These are phyloP conservation scores for Drosophila neotestacea DNA, from an alignment of 2,888 invertebrate genomes.

Conservation along the genomic window DNA sequence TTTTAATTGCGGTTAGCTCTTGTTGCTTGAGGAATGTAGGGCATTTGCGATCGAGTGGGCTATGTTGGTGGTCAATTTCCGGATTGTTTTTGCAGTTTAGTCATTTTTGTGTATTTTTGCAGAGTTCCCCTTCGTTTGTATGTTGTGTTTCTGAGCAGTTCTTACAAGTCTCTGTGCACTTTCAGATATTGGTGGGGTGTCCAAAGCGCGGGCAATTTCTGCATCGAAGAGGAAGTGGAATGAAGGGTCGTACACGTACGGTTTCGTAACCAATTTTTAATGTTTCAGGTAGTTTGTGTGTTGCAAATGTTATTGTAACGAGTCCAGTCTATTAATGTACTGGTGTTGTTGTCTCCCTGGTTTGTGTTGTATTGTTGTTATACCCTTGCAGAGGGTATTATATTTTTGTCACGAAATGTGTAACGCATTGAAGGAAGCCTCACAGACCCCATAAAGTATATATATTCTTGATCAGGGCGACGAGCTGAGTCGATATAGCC, in stretches of 20 bases:
- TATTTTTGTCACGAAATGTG: too few relatives aligned
- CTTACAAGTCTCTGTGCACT: background rate
- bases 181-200: slow-evolving; percentile 30
- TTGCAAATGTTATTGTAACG: slow-evolving; percentile 3
- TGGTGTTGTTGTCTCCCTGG: background rate
- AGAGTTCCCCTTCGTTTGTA: background rate
- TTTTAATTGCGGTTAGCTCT: slow-evolving; percentile 29
- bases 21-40: background rate
- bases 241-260: slow-evolving; percentile 17
- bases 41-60: background rate
- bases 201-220: slow-evolving; percentile 40
- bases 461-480: too few relatives aligned
- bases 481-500: too few relatives aligned
- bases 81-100: background rate
- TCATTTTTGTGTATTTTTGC: background rate
- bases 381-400: too few relatives aligned
- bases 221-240: slow-evolving; percentile 31
- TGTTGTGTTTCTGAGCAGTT: background rate
- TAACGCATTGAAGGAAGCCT: too few relatives aligned
- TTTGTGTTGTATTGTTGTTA: background rate
- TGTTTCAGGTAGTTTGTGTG: slow-evolving; percentile 7
- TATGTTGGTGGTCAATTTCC: background rate
- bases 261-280: slow-evolving; percentile 5
- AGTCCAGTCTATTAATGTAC: background rate
- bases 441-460: too few relatives aligned